These are phyloP conservation scores for Polydrusus pterygomalis DNA, from an alignment of 2,888 invertebrate genomes.

Conservation along the genomic window DNA sequence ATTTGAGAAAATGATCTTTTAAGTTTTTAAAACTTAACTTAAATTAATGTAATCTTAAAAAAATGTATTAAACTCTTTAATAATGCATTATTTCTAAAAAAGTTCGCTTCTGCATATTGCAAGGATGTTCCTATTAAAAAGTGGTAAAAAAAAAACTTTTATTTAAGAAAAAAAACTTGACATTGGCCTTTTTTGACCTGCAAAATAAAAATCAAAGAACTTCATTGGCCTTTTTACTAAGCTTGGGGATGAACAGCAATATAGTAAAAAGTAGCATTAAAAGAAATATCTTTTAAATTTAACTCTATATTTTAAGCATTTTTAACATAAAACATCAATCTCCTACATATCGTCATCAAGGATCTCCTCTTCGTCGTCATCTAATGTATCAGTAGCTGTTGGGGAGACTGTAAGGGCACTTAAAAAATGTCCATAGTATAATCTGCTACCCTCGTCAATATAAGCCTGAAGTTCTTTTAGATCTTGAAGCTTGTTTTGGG, in stretches of 20 bases:
- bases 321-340: background rate
- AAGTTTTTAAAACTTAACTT: background rate
- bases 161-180: background rate
- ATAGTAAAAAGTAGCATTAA: background rate
- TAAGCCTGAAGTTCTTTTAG: background rate
- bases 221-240: background rate
- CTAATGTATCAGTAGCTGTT: background rate
- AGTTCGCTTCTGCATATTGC: background rate
- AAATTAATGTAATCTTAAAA: background rate
- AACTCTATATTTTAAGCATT: background rate
- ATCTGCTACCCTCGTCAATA: background rate
- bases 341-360: background rate
- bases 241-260: background rate
- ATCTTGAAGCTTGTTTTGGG: background rate
- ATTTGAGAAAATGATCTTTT: background rate
- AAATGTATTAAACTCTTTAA: background rate
- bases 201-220: background rate
- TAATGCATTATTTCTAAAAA: background rate
- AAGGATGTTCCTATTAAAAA: background rate
- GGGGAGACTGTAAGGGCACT: background rate
- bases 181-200: background rate
- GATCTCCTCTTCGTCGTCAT: too few species aligned
- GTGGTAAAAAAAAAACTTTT: background rate
- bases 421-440: background rate
- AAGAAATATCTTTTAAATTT: background rate